Evolutionary conservation across 2,888 invertebrate species (phyloP), one percentile per base, ranked within the genome.

Genomic region (Mycalesis mineus): DNA sequence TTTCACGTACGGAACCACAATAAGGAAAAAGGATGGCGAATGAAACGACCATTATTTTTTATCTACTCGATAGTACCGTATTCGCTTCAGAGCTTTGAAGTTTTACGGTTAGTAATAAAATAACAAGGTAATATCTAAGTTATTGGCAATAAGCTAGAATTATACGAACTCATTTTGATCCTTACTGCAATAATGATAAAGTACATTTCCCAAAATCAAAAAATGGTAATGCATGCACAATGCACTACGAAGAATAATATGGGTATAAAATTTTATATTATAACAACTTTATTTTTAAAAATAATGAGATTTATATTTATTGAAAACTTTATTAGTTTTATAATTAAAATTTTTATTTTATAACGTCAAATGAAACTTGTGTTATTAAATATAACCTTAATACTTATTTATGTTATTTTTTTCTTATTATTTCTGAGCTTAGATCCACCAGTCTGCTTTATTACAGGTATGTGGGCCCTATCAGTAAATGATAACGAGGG

Each of bases 91-190:
- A 31, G 58, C 50, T 55, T 54, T 58, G 48, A 54, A 58, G 42
- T 58, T 57, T 58, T 55, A 58, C 55, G 50, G 39, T 50, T 45
- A 22, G 33, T 45, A 50, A 44, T 58, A 55, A 58, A 55, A 55
- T 50, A 42, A 31, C 44, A 22, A 50, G 50, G 55, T 55, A 58
- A 55, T 55, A 33, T 49, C n/a, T 2, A 58, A 54, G 49, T 55
- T 55, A 36, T 45, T 45, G 44, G 47, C 53, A 44, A 45, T 47
- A 55, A 55, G 47, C 39, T 40, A n/a, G 40, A 40, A 31, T 17
- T 40, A 8, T 17, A 8, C 29, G 29, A 47, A 55, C 11, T 15
- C 1, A 47, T 54, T 11, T 14, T 39, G 22, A n/a, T 9, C 55
- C 7, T 8, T 33, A 42, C 11, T 9, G 1, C 11, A 2, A 15